These are phyloP conservation scores for Noctua comes DNA, from an alignment of 2,888 invertebrate species.

Conservation along the genomic window DNA sequence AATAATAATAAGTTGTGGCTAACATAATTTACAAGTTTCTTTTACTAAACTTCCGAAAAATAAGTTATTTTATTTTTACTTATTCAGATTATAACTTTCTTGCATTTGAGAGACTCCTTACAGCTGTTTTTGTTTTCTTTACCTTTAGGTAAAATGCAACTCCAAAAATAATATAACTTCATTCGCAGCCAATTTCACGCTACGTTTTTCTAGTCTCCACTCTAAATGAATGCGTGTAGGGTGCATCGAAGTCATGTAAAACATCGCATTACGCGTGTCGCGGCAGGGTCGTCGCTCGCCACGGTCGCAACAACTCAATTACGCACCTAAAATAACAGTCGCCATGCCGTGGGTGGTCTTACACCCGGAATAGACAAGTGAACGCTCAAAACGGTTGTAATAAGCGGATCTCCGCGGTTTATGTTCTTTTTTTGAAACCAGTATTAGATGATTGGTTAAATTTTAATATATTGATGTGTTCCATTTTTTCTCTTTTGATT, in stretches of 20 bases:
- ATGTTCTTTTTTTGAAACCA: constrained; percentile 67
- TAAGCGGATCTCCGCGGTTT: constrained; percentile 78
- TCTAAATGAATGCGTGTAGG: constrained; percentile 55
- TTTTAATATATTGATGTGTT: constrained; percentile 69
- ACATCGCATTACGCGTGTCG: constrained; percentile 83
- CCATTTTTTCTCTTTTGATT: constrained; percentile 61
- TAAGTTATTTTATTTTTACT: background rate
- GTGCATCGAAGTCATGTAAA: constrained; percentile 77
- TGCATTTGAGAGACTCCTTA: background rate
- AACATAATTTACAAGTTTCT: background rate
- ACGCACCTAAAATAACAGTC: constrained; percentile 87
- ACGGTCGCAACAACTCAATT: constrained; percentile 87
- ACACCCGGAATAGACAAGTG: constrained; percentile 83
- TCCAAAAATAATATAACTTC: background rate
- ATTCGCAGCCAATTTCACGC: constrained; percentile 33
- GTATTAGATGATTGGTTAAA: constrained; percentile 68
- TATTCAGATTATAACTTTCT: background rate
- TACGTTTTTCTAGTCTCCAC: constrained; percentile 53
- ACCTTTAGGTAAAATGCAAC: background rate
- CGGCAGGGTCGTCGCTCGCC: constrained; percentile 77
- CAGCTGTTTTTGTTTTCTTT: background rate
- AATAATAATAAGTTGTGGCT: background rate
- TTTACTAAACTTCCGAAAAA: too few species aligned
- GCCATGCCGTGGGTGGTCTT: constrained; percentile 79
- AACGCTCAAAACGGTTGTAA: constrained; percentile 74